These are phyloP conservation scores for Lottia gigantea DNA, from an alignment of 2,888 invertebrate genomes.

Conservation along the genomic window DNA sequence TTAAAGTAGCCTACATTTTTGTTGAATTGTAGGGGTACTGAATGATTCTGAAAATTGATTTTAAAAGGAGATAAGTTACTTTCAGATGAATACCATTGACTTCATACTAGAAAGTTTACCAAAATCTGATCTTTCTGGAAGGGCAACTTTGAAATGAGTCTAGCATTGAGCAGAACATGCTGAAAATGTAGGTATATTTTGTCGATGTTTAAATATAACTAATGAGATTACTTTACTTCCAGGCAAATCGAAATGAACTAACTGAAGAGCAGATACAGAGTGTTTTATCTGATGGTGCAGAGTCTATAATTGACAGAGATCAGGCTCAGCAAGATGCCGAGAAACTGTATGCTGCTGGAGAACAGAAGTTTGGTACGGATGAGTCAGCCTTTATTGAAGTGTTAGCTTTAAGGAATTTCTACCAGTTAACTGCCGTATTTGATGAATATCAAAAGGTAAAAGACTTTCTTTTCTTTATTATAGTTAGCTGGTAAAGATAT, in stretches of 20 bases:
- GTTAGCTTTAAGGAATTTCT: slow-evolving; percentile 73
- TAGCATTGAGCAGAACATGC: too few species aligned
- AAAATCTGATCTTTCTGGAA: too few species aligned
- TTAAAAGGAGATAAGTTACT: too few species aligned
- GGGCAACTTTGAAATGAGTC: too few species aligned
- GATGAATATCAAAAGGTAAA: slow-evolving; percentile 60
- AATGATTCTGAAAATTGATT: too few species aligned
- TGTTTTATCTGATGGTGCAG: slow-evolving; percentile 48
- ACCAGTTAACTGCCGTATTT: slow-evolving; percentile 60
- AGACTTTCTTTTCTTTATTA: slow-evolving; percentile 19
- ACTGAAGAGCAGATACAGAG: slow-evolving; percentile 51
- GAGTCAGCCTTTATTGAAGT: slow-evolving; percentile 74
- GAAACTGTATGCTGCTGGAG: slow-evolving; percentile 71
- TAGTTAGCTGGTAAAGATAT: too few species aligned
- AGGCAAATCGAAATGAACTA: slow-evolving; percentile 58
- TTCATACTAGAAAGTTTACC: too few species aligned
- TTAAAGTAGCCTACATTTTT: too few species aligned
- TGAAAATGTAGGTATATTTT: not conserved
- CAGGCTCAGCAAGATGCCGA: slow-evolving; percentile 58
- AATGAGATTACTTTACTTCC: slow-evolving; percentile 19
- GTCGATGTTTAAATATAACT: not conserved
- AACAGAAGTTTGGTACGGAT: slow-evolving; percentile 60
- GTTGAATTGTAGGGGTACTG: too few species aligned
- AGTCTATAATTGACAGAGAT: slow-evolving; percentile 50
- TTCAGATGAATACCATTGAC: too few species aligned